phyloP scores from a whole-genome alignment of 2,797 vertebrate species.

The Gymnoscopelus braueri region DNA sequence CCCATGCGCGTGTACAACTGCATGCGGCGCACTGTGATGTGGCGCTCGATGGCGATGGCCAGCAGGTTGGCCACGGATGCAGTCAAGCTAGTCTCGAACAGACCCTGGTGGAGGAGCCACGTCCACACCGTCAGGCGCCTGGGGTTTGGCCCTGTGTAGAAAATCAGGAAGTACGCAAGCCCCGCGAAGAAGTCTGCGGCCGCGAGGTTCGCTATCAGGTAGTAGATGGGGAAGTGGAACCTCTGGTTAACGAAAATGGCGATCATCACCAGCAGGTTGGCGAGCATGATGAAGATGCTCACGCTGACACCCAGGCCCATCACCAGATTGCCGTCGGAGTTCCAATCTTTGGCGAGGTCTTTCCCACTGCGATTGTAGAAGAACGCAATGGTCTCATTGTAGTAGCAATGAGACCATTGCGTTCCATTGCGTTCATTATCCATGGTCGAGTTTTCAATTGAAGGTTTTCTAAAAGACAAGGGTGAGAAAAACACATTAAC shows the following conservation, averaged over 20 bases:
- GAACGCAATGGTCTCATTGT: slow-evolving; percentile 97
- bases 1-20: slow-evolving; percentile 99
- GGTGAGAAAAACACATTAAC: neutral
- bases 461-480: slow-evolving; percentile 47
- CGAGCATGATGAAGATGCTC: slow-evolving; percentile 99
- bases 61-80: slow-evolving; percentile 96
- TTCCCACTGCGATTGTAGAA: slow-evolving; percentile 98
- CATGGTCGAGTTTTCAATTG: slow-evolving; percentile 66
- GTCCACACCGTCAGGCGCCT: slow-evolving; percentile 94
- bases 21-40: slow-evolving; percentile 98
- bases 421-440: slow-evolving; percentile 80
- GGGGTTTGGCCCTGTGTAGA: slow-evolving; percentile 98
- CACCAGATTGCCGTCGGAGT: slow-evolving; percentile 94
- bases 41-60: slow-evolving; percentile 97
- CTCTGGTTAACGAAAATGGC: slow-evolving; percentile 98
- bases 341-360: slow-evolving; percentile 92
- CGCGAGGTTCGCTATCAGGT: slow-evolving; percentile 98
- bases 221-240: slow-evolving; percentile 99
- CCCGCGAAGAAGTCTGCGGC: slow-evolving; percentile 99
- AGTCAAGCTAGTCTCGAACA: slow-evolving; percentile 97
- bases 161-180: slow-evolving; percentile 98
- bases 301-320: slow-evolving; percentile 99
- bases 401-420: slow-evolving; percentile 81
- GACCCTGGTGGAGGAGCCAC: slow-evolving; percentile 96
- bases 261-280: slow-evolving; percentile 98